Evolutionary conservation across 2,888 invertebrate genomes (phyloP), one percentile per base, ranked within the genome.

Genomic region (Leptothorax acervorum): DNA sequence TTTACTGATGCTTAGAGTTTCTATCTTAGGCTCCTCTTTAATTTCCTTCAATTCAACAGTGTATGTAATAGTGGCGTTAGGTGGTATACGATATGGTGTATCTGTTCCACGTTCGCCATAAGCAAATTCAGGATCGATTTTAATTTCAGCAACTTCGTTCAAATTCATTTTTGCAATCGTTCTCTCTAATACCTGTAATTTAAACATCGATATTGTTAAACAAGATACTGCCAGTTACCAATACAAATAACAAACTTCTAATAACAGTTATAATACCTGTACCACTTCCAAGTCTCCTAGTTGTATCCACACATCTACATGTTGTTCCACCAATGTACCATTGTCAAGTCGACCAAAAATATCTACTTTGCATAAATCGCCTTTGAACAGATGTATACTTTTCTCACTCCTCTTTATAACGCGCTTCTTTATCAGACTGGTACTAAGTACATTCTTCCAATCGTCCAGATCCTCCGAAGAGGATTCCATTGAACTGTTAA

Each of bases 251-350:
- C 12, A 42, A 35, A 66, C 73, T 42, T 53, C 39, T 45, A 65
- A 35, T 73, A 62, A 39, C 6, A 11, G 23, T 66, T 4, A 68
- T 11, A 45, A 76, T 89, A 94, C 94, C 92, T 94, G 94, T 86
- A 94, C 96, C 93, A 98, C 97, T 96, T 99, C 99, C 93, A 97
- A 97, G 94, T 99, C 99, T 42, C 98, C 98, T 86, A 98, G 95
- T 92, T 97, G 97, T 91, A 98, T 96, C 92, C 96, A 96, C 63
- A 97, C 94, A 85, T 96, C 95, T 63, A 97, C 96, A 75, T 96
- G 95, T 86, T 96, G 95, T 91, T 99, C 98, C 42, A 98, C 96
- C 76, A 97, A 91, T 42, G 96, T 96, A 42, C 96, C 97, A 95
- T 97, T 96, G 84, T 96, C 95, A 3, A 97, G 93, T 88, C 95